Evolutionary conservation across 2,113 vertebrate species (phyloP).

Genomic region (Protobothrops flavoviridis): DNA sequence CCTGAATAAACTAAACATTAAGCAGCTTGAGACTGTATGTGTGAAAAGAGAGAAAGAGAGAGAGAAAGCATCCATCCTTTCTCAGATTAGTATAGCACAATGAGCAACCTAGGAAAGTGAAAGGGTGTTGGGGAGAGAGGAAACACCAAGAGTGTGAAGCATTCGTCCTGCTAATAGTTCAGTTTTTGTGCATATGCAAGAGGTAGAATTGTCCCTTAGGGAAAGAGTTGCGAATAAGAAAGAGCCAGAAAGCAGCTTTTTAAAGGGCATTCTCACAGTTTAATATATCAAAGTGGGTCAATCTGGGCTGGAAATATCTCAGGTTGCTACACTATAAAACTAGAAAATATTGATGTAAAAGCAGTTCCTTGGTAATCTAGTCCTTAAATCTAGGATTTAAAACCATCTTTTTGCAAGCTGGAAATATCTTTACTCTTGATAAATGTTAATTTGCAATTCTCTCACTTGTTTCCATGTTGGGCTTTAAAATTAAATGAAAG

Average conservation of each 20-base stretch:
- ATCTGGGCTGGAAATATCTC: background rate
- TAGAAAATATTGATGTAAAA: background rate
- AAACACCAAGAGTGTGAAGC: conserved; percentile 9
- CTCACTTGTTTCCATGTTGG: background rate
- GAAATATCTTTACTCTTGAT: background rate
- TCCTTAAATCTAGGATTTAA: background rate
- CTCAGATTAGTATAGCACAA: conserved; percentile 62
- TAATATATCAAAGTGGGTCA: conserved; percentile 39
- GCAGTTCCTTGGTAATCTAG: background rate
- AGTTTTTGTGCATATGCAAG: conserved; percentile 45
- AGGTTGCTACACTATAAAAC: background rate
- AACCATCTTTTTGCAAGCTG: background rate
- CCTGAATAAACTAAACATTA: conserved; percentile 54
- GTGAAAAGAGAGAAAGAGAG: conserved; percentile 41
- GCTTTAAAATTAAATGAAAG: background rate
- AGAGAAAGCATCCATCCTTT: conserved; percentile 52
- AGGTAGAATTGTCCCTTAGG: conserved; percentile 44
- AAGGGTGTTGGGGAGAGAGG: conserved; percentile 34
- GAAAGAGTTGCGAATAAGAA: conserved; percentile 48
- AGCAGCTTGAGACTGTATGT: conserved; percentile 56
- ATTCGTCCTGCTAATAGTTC: conserved; percentile 27
- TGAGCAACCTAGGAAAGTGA: conserved; percentile 44
- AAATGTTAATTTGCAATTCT: background rate
- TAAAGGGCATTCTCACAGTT: conserved; percentile 39
- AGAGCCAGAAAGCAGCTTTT: conserved; percentile 53